These are phyloP conservation scores for Lithobates pipiens DNA, from an alignment of 2,797 vertebrate species.

Conservation along the genomic window DNA sequence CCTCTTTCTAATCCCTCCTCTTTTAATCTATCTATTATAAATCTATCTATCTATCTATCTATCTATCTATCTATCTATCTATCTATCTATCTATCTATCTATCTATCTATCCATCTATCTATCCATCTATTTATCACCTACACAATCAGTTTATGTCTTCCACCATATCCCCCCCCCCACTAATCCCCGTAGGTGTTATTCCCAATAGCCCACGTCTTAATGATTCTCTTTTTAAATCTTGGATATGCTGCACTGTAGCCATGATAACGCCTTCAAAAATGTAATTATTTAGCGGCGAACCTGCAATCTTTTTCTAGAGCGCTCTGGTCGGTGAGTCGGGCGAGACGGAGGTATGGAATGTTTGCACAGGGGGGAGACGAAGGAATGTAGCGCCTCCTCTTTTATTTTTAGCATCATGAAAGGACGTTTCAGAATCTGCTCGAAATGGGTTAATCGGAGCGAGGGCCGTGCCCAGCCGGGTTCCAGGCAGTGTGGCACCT, in stretches of 20 bases:
- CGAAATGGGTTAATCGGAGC: conserved; percentile 50
- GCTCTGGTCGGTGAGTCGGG: conserved; percentile 8
- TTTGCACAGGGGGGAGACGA: conserved; percentile 8
- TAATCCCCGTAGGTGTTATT: neutral
- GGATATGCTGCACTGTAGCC: neutral
- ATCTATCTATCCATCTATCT: neutral
- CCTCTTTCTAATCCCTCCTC: neutral
- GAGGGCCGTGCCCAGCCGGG: conserved; percentile 7
- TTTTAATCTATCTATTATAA: neutral
- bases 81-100: neutral
- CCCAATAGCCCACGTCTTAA: neutral
- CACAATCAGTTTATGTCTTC: neutral
- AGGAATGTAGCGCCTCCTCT: conserved; percentile 35
- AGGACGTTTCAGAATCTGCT: conserved; percentile 53
- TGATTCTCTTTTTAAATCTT: neutral
- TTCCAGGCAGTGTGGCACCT: conserved; percentile 5
- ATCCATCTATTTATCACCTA: neutral
- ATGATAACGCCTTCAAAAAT: neutral
- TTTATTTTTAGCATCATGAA: conserved; percentile 60
- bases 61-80: neutral
- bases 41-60: too few species aligned
- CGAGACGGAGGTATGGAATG: conserved; percentile 35
- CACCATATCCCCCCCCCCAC: neutral
- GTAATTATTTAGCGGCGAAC: neutral
- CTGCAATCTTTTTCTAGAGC: neutral